Percentiles rank a stretch among this genome's conserved stretches.
phyloP scores from a whole-genome alignment of 1,140 invertebrate species.

The Ceratina calcarata region DNA sequence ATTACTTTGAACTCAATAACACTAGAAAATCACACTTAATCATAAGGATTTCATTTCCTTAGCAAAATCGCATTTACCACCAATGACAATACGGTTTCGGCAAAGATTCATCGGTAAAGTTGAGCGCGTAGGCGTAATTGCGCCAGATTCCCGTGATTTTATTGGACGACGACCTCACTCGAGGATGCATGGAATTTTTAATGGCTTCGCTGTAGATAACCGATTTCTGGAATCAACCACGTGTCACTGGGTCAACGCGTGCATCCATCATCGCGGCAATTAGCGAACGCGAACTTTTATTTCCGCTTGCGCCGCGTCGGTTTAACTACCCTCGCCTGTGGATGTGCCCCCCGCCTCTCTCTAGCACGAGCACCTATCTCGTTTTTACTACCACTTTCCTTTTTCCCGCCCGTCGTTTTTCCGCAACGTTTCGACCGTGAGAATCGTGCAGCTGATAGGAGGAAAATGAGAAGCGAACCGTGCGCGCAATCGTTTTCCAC shows the following conservation, averaged over 20 bases:
- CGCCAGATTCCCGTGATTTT: conserved; percentile 23
- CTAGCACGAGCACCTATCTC: background rate
- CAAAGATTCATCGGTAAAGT: conserved; percentile 45
- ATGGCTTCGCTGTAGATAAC: conserved; percentile 51
- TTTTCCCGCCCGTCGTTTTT: background rate
- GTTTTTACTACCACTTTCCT: background rate
- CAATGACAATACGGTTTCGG: background rate
- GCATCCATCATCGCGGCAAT: conserved; percentile 63
- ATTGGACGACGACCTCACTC: conserved; percentile 56
- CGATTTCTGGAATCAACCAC: conserved; percentile 57
- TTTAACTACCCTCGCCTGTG: background rate
- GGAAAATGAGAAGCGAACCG: conserved; percentile 40
- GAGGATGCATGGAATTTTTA: conserved; percentile 70
- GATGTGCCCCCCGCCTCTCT: background rate
- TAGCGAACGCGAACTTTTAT: conserved; percentile 63
- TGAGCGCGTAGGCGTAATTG: conserved; percentile 49
- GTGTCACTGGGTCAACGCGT: conserved; percentile 60
- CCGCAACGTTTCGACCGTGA: conserved; percentile 17
- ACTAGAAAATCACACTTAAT: too few species aligned
- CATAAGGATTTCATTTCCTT: conserved; percentile 44
- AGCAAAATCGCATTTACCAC: conserved; percentile 27
- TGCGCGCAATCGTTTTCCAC: conserved; percentile 37
- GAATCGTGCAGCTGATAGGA: conserved; percentile 42
- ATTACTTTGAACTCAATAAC: too few species aligned
- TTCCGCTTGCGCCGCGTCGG: conserved; percentile 21